Percentiles rank a stretch among this genome's conserved stretches.
Conservation (phyloP, 2,113 vertebrate genomes). For the Maccullochella peelii region DNA sequence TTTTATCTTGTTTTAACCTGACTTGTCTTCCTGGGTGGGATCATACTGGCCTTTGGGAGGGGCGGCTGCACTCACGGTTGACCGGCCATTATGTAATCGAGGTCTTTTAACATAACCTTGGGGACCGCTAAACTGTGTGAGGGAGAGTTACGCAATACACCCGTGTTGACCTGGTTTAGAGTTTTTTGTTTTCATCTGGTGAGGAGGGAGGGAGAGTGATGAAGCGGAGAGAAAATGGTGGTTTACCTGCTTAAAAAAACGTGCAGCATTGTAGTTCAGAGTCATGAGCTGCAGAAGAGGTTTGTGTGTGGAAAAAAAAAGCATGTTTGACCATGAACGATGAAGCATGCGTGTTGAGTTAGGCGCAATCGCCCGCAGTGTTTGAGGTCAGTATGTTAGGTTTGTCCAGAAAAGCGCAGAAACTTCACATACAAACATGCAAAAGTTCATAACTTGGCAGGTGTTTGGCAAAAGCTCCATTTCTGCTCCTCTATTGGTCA, state of each 20-base stretch:
- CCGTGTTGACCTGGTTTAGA: constrained; percentile 33
- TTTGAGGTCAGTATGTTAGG: neutral
- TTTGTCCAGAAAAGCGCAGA: neutral
- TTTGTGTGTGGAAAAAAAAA: neutral
- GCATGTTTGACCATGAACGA: constrained; percentile 2
- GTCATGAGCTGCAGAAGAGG: neutral
- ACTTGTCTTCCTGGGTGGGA: neutral
- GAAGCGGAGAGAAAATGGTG: neutral
- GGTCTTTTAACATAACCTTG: constrained; percentile 54
- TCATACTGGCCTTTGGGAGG: neutral
- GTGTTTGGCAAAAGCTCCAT: neutral
- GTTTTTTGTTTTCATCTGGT: constrained; percentile 7
- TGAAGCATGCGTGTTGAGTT: constrained; percentile 17
- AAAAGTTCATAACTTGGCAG: neutral
- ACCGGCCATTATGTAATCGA: constrained; percentile 45
- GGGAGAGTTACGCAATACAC: constrained; percentile 41
- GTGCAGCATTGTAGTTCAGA: neutral
- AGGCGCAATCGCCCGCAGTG: neutral
- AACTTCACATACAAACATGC: neutral
- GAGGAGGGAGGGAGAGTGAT: neutral
- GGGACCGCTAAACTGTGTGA: constrained; percentile 33
- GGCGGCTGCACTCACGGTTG: constrained; percentile 9
- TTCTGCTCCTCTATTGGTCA: neutral
- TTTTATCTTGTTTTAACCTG: neutral
- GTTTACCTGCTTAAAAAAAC: neutral